These are phyloP conservation scores for Drosophila silvestris DNA, from an alignment of 2,888 invertebrate species.

Conservation along the genomic window DNA sequence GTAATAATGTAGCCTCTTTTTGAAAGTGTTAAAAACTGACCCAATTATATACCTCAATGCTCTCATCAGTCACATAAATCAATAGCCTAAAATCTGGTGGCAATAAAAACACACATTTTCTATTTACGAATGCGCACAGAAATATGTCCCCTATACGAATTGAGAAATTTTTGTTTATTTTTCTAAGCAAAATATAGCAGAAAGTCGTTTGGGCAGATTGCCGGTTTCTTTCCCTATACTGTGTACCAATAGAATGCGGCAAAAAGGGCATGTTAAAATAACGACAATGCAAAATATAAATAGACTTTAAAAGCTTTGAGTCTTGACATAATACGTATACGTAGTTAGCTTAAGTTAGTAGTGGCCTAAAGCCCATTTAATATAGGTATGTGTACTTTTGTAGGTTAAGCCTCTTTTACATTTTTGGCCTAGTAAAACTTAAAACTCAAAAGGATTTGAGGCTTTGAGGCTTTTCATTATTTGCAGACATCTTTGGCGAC, in stretches of 20 bases:
- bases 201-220: conserved; percentile 12
- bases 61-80: not conserved
- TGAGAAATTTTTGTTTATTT: conserved; percentile 9
- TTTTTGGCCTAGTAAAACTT: not conserved
- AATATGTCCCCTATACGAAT: conserved; percentile 14
- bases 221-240: conserved; percentile 16
- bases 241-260: not conserved
- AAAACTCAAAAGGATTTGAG: not conserved
- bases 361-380: not conserved
- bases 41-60: not conserved
- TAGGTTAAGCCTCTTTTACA: not conserved
- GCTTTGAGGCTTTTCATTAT: conserved; percentile 1
- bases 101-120: conserved; percentile 14
- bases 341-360: not conserved
- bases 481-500: not conserved
- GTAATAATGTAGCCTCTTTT: not conserved
- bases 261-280: not conserved
- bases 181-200: not conserved
- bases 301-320: not conserved
- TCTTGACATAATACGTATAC: not conserved
- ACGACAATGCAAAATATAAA: not conserved
- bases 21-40: not conserved
- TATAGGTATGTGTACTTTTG: not conserved
- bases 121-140: conserved; percentile 16
- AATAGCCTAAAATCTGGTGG: conserved; percentile 2